Evolutionary conservation across 1,140 invertebrate species (phyloP).

Genomic region (Pseudomyrmex pallidus): DNA sequence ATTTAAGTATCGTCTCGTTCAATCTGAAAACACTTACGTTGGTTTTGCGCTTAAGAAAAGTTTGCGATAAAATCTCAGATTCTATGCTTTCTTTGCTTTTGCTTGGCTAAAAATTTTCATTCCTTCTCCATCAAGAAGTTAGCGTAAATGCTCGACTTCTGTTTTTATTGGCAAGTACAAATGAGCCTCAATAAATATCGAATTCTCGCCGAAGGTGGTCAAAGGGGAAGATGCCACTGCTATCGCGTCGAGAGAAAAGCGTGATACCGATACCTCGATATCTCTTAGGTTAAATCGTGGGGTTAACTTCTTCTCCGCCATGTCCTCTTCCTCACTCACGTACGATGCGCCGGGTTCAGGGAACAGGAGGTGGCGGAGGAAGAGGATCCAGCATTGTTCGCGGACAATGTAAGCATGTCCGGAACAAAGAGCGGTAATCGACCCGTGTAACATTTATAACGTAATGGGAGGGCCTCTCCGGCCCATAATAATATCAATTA

Average conservation of each 20-base stretch:
- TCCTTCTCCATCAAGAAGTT: not conserved
- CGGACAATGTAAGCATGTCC: conserved; percentile 75
- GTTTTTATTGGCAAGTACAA: conserved; percentile 22
- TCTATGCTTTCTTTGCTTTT: not conserved
- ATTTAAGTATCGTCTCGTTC: conserved; percentile 21
- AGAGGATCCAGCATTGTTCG: conserved; percentile 73
- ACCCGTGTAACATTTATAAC: conserved; percentile 81
- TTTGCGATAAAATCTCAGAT: not conserved
- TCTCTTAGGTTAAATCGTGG: conserved; percentile 69
- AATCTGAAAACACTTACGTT: not conserved
- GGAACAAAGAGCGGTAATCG: conserved; percentile 78
- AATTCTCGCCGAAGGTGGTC: conserved; percentile 34
- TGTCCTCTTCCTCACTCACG: conserved; percentile 54
- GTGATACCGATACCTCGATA: conserved; percentile 62
- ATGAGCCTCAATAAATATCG: conserved; percentile 32
- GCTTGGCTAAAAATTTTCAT: not conserved
- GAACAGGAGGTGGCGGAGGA: conserved; percentile 63
- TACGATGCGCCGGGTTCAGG: conserved; percentile 53
- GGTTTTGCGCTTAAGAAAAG: not conserved
- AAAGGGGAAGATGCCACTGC: not conserved
- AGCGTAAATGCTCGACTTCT: not conserved
- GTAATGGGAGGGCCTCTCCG: conserved; percentile 78
- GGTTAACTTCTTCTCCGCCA: conserved; percentile 63
- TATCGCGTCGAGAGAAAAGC: not conserved
- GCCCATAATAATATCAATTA: conserved; percentile 81